A percentile compares a stretch with the other conserved stretches of the same genome.
phyloP scores from a whole-genome alignment of 1,140 invertebrate genomes.

The Plodia interpunctella region DNA sequence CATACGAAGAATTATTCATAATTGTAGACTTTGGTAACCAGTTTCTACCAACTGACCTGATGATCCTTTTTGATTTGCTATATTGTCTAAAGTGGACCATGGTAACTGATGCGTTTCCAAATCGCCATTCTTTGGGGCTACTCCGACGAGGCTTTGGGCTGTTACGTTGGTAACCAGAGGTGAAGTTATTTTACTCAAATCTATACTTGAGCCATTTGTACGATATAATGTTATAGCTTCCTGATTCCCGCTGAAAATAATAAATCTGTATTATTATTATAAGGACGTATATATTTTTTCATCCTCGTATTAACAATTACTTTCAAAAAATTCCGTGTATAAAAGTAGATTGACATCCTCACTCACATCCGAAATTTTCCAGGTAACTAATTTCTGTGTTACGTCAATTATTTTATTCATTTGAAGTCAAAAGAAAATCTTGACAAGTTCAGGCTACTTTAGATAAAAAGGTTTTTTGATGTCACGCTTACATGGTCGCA shows the following conservation, averaged over 20 bases:
- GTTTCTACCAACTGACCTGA: neutral
- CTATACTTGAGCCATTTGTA: slow-evolving; percentile 44
- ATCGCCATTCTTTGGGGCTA: slow-evolving; percentile 24
- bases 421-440: too few relatives aligned
- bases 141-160: slow-evolving; percentile 45
- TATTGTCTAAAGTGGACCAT: neutral
- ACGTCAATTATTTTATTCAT: too few relatives aligned
- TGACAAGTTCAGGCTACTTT: neutral
- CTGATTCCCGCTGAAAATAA: slow-evolving; percentile 40
- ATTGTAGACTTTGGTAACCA: too few relatives aligned
- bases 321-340: too few relatives aligned
- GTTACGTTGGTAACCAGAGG: slow-evolving; percentile 55
- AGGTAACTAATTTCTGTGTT: too few relatives aligned
- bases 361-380: too few relatives aligned
- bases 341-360: too few relatives aligned
- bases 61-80: neutral
- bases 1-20: too few relatives aligned
- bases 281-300: too few relatives aligned
- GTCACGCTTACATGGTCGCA: slow-evolving; percentile 30
- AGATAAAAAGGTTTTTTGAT: neutral
- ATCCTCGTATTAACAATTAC: too few relatives aligned
- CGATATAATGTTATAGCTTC: slow-evolving; percentile 51
- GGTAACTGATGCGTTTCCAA: neutral
- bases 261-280: too few relatives aligned
- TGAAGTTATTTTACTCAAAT: slow-evolving; percentile 37